Evolutionary conservation across 2,797 vertebrate species (phyloP).

Genomic region (Smutsia gigantea): DNA sequence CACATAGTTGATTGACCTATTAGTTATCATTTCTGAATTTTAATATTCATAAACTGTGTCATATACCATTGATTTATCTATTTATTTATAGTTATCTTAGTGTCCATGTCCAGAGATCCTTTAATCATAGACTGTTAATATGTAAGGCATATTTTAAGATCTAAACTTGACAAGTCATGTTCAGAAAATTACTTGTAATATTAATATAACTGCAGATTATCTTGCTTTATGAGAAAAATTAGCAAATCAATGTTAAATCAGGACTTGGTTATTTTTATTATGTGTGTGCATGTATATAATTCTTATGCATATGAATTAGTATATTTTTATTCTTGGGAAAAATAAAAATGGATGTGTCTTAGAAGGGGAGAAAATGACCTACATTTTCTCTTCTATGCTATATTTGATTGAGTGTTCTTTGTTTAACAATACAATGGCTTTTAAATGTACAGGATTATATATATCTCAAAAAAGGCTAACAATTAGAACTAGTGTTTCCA

Average conservation of each 20-base stretch:
- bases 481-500: not conserved
- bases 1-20: not conserved
- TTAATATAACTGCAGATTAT: not conserved
- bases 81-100: not conserved
- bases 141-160: not conserved
- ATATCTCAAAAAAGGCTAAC: not conserved
- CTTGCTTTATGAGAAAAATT: not conserved
- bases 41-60: not conserved
- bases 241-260: not conserved
- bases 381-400: not conserved
- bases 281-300: not conserved
- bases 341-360: not conserved
- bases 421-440: not conserved
- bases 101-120: not conserved
- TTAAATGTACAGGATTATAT: not conserved
- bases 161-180: not conserved
- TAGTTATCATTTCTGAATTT: slow-evolving; percentile 13
- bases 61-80: not conserved
- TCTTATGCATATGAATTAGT: not conserved
- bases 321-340: not conserved
- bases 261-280: slow-evolving; percentile 5
- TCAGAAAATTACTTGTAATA: not conserved
- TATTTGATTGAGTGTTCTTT: not conserved
- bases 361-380: not conserved
- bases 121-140: not conserved